phyloP scores from a whole-genome alignment of 2,888 invertebrate species.

The Tetragnatha montana region DNA sequence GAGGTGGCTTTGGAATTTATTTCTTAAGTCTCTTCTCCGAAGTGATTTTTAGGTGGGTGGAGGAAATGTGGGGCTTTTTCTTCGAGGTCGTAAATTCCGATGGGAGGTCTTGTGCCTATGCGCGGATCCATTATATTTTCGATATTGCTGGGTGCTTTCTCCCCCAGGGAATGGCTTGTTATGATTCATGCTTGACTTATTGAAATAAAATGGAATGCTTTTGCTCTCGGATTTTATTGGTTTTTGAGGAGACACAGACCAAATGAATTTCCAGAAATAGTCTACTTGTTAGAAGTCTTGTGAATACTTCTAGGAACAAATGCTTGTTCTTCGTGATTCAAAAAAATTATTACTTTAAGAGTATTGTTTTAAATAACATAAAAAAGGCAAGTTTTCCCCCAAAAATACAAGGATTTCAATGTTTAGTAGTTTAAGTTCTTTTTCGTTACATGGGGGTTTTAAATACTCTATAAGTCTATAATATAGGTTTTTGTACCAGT shows the following conservation, averaged over 20 bases:
- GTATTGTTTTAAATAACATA: too few relatives aligned
- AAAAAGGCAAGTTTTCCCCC: too few relatives aligned
- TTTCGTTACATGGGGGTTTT: too few relatives aligned
- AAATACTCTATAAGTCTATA: too few relatives aligned
- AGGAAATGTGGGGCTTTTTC: slow-evolving; percentile 7
- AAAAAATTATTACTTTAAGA: too few relatives aligned
- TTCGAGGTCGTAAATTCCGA: slow-evolving; percentile 22
- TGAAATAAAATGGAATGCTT: not conserved
- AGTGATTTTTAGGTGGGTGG: not conserved
- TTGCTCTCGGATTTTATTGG: not conserved
- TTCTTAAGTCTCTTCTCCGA: not conserved
- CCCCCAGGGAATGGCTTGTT: not conserved
- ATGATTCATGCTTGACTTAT: slow-evolving; percentile 7
- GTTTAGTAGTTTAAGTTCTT: too few relatives aligned
- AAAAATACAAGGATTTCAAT: too few relatives aligned
- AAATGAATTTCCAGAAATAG: too few relatives aligned
- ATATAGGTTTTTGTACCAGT: too few relatives aligned
- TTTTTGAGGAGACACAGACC: not conserved
- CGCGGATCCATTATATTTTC: slow-evolving; percentile 12
- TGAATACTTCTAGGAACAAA: too few relatives aligned
- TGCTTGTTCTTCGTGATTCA: too few relatives aligned
- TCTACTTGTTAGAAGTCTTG: too few relatives aligned
- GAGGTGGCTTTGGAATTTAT: slow-evolving; percentile 43
- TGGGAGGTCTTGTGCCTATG: not conserved
- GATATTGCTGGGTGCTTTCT: not conserved